Percentiles rank a stretch among this genome's conserved stretches.
phyloP scores from a whole-genome alignment of 2,797 vertebrate genomes.

The Mareca strepera region DNA sequence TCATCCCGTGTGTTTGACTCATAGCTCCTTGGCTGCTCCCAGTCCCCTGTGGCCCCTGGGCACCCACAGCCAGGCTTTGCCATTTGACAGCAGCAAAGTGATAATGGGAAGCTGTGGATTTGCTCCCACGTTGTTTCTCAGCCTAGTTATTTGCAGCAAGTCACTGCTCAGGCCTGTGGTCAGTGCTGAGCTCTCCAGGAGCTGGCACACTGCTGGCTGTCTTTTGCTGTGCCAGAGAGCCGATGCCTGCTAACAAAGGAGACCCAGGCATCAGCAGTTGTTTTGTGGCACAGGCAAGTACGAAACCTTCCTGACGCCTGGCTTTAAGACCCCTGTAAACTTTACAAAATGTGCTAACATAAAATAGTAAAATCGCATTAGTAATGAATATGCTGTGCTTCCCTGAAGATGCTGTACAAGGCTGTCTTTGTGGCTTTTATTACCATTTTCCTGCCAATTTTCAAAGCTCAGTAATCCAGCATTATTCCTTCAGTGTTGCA shows the following conservation, averaged over 20 bases:
- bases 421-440: background rate
- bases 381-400: background rate
- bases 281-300: background rate
- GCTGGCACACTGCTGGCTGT: background rate
- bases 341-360: background rate
- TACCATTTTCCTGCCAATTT: background rate
- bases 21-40: background rate
- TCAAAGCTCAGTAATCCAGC: background rate
- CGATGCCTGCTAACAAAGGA: background rate
- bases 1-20: background rate
- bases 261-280: background rate
- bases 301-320: background rate
- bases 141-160: background rate
- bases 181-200: rapidly evolving
- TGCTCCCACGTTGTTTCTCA: background rate
- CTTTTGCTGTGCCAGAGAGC: background rate
- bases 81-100: background rate
- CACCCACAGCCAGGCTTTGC: background rate
- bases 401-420: background rate
- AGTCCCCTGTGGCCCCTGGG: background rate
- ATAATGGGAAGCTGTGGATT: background rate
- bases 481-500: background rate
- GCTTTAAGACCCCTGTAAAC: background rate
- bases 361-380: background rate
- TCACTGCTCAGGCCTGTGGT: background rate